Conservation (phyloP, 2,113 vertebrate genomes). For the Acrocephalus kingi region DNA sequence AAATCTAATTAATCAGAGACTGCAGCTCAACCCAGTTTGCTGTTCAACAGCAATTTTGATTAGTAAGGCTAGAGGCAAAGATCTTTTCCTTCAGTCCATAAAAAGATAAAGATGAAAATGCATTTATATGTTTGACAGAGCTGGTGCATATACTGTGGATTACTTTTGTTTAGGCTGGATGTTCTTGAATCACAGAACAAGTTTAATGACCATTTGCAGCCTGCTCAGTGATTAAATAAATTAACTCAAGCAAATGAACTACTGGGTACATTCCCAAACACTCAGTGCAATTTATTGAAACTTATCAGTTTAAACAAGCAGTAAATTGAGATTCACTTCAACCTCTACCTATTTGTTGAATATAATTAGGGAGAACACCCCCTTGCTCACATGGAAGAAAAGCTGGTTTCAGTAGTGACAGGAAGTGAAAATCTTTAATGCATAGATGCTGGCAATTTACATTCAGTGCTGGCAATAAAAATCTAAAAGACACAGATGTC, state of each 20-base stretch:
- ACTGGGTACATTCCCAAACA: conserved; percentile 57
- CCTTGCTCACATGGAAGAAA: conserved; percentile 45
- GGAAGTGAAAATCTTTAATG: background rate
- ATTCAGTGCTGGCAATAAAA: background rate
- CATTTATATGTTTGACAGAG: background rate
- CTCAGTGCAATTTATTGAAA: conserved; percentile 69
- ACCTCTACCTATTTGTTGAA: conserved; percentile 47
- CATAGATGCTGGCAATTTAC: background rate
- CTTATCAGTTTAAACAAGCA: conserved; percentile 74
- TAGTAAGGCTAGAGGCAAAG: background rate
- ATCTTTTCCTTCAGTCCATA: background rate
- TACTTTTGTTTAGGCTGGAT: background rate
- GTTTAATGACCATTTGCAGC: conserved; percentile 6
- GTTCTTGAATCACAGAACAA: background rate
- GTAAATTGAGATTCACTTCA: conserved; percentile 79
- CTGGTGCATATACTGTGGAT: background rate
- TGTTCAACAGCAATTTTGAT: background rate
- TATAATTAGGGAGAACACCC: conserved; percentile 77
- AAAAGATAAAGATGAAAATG: background rate
- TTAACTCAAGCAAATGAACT: background rate
- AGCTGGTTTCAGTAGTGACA: conserved; percentile 20
- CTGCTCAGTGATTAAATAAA: conserved; percentile 38
- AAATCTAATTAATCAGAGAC: background rate
- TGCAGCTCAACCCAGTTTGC: background rate
- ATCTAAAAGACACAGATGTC: background rate